Conservation (phyloP, 2,113 vertebrate species). For the Lonchura striata region DNA sequence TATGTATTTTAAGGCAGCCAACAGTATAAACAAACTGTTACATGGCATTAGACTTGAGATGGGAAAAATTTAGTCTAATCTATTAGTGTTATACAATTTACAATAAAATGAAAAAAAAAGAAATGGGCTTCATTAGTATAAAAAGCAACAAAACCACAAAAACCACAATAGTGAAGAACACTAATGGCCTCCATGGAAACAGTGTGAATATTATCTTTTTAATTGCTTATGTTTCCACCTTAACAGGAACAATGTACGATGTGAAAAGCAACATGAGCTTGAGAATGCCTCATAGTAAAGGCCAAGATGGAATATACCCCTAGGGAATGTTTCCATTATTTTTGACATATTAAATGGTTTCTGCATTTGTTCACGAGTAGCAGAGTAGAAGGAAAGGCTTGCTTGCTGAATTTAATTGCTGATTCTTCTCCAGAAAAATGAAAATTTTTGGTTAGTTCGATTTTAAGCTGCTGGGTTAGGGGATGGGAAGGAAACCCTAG, state of each 20-base stretch:
- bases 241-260: background rate
- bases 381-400: background rate
- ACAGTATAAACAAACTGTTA: slow-evolving; percentile 43
- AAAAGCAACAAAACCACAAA: background rate
- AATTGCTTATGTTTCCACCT: slow-evolving; percentile 22
- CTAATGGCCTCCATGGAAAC: background rate
- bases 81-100: slow-evolving; percentile 12
- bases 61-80: slow-evolving; percentile 19
- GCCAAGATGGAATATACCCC: background rate
- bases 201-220: slow-evolving; percentile 21
- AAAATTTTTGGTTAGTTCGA: background rate
- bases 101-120: background rate
- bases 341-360: slow-evolving; percentile 9
- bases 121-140: background rate
- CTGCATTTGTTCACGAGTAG: background rate
- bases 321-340: slow-evolving; percentile 12
- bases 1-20: background rate
- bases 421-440: background rate
- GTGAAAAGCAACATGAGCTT: background rate
- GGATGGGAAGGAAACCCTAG: background rate
- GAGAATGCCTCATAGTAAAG: background rate
- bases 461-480: background rate
- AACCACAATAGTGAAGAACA: background rate
- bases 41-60: background rate
- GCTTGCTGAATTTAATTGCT: background rate